Evolutionary conservation across 2,113 vertebrate species (phyloP).

Genomic region (Tamias sibiricus): DNA sequence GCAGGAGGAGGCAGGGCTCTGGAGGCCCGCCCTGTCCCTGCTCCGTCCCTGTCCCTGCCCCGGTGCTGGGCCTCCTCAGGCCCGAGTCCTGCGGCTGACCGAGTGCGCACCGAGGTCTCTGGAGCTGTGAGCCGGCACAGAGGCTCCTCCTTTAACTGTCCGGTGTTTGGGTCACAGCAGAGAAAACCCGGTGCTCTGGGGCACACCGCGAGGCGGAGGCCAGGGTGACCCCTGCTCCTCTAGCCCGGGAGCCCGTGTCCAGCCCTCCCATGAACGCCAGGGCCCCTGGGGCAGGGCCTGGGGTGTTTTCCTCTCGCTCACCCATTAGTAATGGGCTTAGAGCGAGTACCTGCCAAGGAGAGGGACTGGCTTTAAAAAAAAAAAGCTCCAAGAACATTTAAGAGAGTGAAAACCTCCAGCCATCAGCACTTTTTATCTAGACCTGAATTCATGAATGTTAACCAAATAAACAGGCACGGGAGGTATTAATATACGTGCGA

Average conservation of each 20-base stretch:
- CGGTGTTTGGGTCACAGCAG: not conserved
- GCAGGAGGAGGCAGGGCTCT: too few species aligned
- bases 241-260: accelerated
- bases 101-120: too few species aligned
- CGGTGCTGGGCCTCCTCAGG: not conserved
- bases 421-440: constrained; percentile 83
- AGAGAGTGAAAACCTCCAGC: constrained; percentile 55
- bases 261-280: accelerated
- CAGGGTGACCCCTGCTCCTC: accelerated
- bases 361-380: constrained; percentile 15
- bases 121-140: too few species aligned
- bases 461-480: constrained; percentile 77
- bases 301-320: constrained; percentile 45
- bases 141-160: not conserved
- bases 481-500: constrained; percentile 81
- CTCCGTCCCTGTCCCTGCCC: too few species aligned
- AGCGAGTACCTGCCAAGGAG: constrained; percentile 60
- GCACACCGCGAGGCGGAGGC: not conserved
- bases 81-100: not conserved
- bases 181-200: not conserved
- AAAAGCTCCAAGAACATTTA: constrained; percentile 37
- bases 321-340: constrained; percentile 77
- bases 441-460: constrained; percentile 85
- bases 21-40: too few species aligned
- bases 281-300: not conserved